Evolutionary conservation across 1,140 invertebrate species (phyloP), one percentile per base, ranked within the genome.

Genomic region (Hormaphis cornu): DNA sequence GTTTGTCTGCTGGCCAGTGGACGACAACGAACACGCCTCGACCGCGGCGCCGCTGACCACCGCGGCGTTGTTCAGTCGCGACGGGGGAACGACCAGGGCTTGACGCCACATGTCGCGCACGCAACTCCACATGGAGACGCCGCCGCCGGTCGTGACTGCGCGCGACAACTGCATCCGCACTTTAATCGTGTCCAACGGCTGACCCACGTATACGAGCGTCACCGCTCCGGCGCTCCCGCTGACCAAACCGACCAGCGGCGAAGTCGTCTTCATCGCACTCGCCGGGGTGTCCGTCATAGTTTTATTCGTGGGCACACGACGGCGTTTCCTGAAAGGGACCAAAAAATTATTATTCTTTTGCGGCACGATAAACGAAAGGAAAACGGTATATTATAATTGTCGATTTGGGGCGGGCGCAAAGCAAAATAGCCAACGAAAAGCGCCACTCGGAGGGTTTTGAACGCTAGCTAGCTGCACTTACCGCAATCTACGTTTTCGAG

Each of bases 111-210:
- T 58, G 35, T 58, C 54, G 7, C 54, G 54, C 54, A 58, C 54
- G 14, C 54, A 58, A 24, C 20, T 14, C 54, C 54, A 58, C 54
- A 58, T 58, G 33, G 54, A 58, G 6, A 58, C 54, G 35, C 20
- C 20, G 3, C 30, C 28, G 16, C 48, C 48, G 2, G 52, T 18
- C 10, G 33, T n/a, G 14, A 24, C 54, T 1, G 53, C 52, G 12
- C 8, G 20, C 6, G 33, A 58, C 53, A 96, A 95, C 81, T 99
- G 96, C 89, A 98, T 93, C 80, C 99, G 98, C 16, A 98, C 95
- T 84, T 97, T 97, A 0, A 97, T 86, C 7, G 94, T 99, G 76
- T 99, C 97, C 72, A 99, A 78, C 2, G 97, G 95, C 79, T 99
- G 97, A 0, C 95, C 96, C n/a, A 97, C 91, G 80, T 95, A 96